Base-by-base conservation (phyloP, 2,797 vertebrate species). In the Pseudochromis fuscus region DNA sequence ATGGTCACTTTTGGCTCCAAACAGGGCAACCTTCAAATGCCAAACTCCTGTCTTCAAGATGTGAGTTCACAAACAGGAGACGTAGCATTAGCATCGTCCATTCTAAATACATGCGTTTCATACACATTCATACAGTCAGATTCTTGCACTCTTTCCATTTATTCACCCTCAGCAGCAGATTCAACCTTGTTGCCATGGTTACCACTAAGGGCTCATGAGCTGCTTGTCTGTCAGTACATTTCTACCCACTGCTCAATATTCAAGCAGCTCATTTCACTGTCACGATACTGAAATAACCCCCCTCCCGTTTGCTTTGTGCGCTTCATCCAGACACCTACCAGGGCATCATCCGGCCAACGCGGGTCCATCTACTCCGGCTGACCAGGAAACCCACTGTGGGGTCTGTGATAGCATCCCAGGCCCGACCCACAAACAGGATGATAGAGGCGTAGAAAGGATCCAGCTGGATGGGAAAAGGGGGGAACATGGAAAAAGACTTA, bases 401-500 rank as follows among this genome's bases (percentile, higher is more conserved):
- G 77, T 99, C 97, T 0, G 97, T 99, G 89, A 99, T 7, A 0
- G 96, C 97, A 4, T 99, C 97, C 97, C 97, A 99, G 9, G 94
- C 96, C 51, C 96, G 91, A 30, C 97, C 97, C 83, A 94, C 91
- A 15, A 99, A 99, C 13, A 99, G 93, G 77, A 99, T 98, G 87
- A 98, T 95, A 45, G 97, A 99, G 48, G 96, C 97, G 30, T 93
- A 89, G 76, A 94, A 95, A 4, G 97, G 94, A 28, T 95, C 93
- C 90, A 98, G 87, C 97, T 98, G 64, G 1, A 45, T 27, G 8
- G 23, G n/a, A n/a, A n/a, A n/a, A n/a, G 70, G 1, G n/a, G 49
- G 16, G 25, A 42, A 15, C n/a, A 18, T 2, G 35, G 24, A 1
- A 57, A 23, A 16, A 18, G 58, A 27, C 31, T 40, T 42, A 1